These are phyloP conservation scores for Regulus satrapa DNA, from an alignment of 2,113 vertebrate genomes.

Conservation along the genomic window DNA sequence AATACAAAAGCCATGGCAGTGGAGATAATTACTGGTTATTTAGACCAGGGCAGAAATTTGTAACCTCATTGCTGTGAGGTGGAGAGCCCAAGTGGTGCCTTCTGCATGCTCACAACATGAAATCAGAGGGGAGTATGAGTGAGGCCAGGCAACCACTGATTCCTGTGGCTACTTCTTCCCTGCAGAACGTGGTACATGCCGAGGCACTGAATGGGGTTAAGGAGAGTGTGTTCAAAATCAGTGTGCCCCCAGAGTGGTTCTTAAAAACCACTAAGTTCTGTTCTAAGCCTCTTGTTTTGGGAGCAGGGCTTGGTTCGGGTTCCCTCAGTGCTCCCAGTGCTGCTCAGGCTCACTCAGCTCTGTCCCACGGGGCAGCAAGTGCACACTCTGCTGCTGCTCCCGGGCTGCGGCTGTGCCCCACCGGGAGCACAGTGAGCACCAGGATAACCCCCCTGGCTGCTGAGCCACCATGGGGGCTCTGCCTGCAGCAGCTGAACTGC, in stretches of 20 bases:
- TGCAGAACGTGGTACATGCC: not conserved
- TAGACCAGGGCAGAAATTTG: not conserved
- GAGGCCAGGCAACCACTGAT: not conserved
- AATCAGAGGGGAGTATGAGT: not conserved
- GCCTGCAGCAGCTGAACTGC: not conserved
- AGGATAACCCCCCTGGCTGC: not conserved
- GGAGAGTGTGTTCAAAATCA: not conserved
- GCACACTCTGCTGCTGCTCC: not conserved
- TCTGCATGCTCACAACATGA: not conserved
- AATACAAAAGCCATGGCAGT: not conserved
- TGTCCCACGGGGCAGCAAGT: rapidly evolving
- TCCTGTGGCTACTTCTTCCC: not conserved
- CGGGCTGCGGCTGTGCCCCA: not conserved
- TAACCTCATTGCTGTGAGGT: not conserved
- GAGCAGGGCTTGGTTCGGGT: not conserved
- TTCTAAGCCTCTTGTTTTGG: not conserved
- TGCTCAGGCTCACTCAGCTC: not conserved
- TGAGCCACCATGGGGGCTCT: not conserved
- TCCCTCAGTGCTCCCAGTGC: not conserved
- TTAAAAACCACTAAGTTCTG: not conserved
- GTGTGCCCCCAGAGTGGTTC: not conserved
- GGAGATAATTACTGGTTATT: not conserved
- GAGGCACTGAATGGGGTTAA: not conserved
- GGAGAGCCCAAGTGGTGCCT: not conserved
- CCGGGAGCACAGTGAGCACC: not conserved